Evolutionary conservation across 2,113 vertebrate species (phyloP).

Genomic region (Prunella himalayana): DNA sequence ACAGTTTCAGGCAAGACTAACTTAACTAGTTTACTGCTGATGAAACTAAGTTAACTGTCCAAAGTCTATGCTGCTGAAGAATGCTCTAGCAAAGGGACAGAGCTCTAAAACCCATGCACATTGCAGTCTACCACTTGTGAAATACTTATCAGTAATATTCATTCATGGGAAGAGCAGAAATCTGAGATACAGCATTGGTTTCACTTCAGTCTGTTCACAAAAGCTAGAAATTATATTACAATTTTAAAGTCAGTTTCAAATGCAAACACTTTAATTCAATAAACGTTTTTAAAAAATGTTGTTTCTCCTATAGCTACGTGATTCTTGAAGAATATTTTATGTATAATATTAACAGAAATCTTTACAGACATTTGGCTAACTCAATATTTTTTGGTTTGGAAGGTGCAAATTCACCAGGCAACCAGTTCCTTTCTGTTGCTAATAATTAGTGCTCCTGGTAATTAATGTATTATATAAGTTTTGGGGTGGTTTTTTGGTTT

Average conservation of each 20-base stretch:
- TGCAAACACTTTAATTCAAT: background rate
- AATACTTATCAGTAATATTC: background rate
- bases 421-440: background rate
- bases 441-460: background rate
- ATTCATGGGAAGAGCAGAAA: background rate
- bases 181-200: background rate
- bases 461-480: background rate
- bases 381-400: background rate
- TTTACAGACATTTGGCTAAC: background rate
- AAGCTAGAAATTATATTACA: background rate
- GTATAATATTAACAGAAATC: background rate
- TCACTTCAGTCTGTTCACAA: background rate
- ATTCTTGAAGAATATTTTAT: background rate
- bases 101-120: background rate
- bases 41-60: background rate
- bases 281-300: background rate
- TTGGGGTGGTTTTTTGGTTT: background rate
- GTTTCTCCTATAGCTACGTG: background rate
- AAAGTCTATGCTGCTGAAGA: background rate
- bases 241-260: background rate
- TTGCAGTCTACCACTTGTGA: background rate
- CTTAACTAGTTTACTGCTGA: background rate
- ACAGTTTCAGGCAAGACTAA: background rate
- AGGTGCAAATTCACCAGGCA: background rate
- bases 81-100: background rate